Base-by-base conservation (phyloP, 2,888 invertebrate species). In the Tetragonisca angustula region DNA sequence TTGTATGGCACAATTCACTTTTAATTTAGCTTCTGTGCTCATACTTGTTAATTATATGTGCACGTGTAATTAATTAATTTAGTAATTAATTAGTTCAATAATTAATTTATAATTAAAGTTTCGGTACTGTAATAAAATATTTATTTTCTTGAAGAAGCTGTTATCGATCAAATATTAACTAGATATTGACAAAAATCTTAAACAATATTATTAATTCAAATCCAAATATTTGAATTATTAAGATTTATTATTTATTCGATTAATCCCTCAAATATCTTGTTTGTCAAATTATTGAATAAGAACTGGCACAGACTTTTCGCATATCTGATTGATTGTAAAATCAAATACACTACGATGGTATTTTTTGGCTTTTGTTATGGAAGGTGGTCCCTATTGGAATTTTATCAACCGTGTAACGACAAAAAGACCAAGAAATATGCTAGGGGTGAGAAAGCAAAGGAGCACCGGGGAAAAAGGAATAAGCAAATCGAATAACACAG, bases 401-500 rank as follows among this genome's bases (percentile, higher is more conserved):
- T 73, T 68, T 67, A 68, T 61, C 71, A 79, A 68, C 49, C 68
- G 54, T 61, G 56, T 64, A 59, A 69, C 21, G 49, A 24, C 24
- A 54, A 79, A 81, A 36, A 32, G 49, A 61, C 54, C 13, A 62
- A 54, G 56, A 61, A 61, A 21, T 54, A 50, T 24, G 50, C n/a
- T 9, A 19, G 56, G 13, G 21, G 24, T 77, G 61, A 61, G 49
- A 68, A 67, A 67, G 52, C 62, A 78, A 62, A 68, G 59, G 50
- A 61, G 19, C 49, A 3, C 21, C n/a, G 4, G 2, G 15, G 43
- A 61, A n/a, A 50, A 32, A 52, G 59, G 59, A 65, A 71, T 52
- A 77, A 71, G 71, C 27, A 78, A 80, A 77, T 80, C 65, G 65
- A 77, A 80, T 80, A 71, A 80, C 56, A 65, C 56, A 21, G 52